phyloP scores from a whole-genome alignment of 2,797 vertebrate species.

The Gorsachius magnificus region DNA sequence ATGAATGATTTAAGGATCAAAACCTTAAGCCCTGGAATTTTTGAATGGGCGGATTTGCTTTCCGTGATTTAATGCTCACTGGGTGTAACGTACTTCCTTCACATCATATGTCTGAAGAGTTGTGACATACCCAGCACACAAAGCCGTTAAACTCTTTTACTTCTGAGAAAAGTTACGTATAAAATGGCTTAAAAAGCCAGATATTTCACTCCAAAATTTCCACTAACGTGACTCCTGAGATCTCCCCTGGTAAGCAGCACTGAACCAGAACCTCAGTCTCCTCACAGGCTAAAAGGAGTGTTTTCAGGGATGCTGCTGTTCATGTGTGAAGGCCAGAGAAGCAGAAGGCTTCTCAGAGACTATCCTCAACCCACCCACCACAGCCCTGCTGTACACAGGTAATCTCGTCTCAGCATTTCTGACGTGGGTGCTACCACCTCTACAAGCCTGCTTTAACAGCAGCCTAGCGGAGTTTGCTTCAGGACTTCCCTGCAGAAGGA shows the following conservation, averaged over 20 bases:
- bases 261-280: not conserved
- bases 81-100: not conserved
- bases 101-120: fast-evolving
- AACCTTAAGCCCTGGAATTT: not conserved
- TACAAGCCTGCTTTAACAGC: not conserved
- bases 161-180: not conserved
- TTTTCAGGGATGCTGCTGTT: not conserved
- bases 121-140: not conserved
- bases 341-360: not conserved
- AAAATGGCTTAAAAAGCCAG: not conserved
- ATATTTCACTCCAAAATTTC: not conserved
- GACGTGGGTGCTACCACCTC: not conserved
- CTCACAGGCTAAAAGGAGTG: not conserved
- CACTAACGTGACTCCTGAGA: not conserved
- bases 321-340: not conserved
- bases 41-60: not conserved
- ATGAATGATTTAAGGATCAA: not conserved
- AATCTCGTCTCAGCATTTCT: not conserved
- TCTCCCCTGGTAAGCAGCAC: not conserved
- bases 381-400: not conserved
- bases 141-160: not conserved
- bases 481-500: not conserved
- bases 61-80: not conserved
- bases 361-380: not conserved
- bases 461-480: not conserved